Percentiles rank a stretch among this genome's conserved stretches.
Conservation (phyloP, 35 echinoderm and acorn worm genomes). For the Lytechinus variegatus region DNA sequence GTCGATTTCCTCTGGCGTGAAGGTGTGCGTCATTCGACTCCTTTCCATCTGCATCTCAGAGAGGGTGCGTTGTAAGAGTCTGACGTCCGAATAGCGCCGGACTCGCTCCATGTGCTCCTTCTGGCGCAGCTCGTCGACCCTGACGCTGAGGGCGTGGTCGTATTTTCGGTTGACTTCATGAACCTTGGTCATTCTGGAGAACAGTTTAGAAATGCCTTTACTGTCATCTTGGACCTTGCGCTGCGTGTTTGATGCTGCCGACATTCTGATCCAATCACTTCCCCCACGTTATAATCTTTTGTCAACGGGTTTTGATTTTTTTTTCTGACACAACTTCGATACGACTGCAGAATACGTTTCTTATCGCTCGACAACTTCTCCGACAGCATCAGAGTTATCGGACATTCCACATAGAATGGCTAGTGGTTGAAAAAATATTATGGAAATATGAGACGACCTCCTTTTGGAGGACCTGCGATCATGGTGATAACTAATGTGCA, state of each 20-base stretch:
- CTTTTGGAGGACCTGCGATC: no score
- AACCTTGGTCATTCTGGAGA: slow-evolving; percentile 9
- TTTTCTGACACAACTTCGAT: no score
- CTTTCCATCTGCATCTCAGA: slow-evolving; percentile 28
- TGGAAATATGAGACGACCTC: no score
- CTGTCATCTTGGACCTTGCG: background rate
- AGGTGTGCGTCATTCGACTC: slow-evolving; percentile 18
- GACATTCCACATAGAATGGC: no score
- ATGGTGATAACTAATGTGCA: no score
- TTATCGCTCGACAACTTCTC: no score
- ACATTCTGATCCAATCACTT: background rate
- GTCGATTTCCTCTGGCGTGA: slow-evolving; percentile 25
- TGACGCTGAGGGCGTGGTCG: background rate
- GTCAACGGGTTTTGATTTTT: no score
- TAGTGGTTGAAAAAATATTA: no score
- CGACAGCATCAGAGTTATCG: no score
- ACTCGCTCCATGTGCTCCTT: slow-evolving; percentile 36
- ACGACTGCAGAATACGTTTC: no score
- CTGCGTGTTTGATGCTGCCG: background rate
- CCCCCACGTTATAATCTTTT: background rate
- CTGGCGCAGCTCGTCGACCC: slow-evolving; percentile 1
- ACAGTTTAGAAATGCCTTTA: background rate
- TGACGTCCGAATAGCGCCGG: slow-evolving; percentile 4
- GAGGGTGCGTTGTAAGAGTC: background rate
- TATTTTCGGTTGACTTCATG: background rate